Evolutionary conservation across 2,888 invertebrate species (phyloP), one percentile per base, ranked within the genome.

Genomic region (Conomelus anceps): DNA sequence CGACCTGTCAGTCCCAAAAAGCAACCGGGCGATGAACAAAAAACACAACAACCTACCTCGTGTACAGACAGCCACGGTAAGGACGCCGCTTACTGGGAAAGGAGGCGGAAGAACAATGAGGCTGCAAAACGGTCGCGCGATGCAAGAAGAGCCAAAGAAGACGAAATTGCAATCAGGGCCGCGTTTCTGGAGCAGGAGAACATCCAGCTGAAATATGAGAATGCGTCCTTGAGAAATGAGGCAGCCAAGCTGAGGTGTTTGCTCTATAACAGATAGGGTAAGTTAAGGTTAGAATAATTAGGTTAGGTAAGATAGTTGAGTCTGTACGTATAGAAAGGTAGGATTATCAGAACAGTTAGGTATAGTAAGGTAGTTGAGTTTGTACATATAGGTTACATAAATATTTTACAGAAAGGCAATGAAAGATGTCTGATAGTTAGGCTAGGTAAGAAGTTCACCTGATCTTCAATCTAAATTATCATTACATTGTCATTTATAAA

Each of bases 111-210:
- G 92, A 99, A 99, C 93, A 99, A 99, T 93, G 97, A 96, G 91
- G 99, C 99, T 0, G 99, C 99, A 0, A 99, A 99, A 93, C 95
- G 91, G 98, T 98, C 98, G 0, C 94, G 99, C 3, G 99, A 99
- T 92, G 96, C 98, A 0, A 94, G 99, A 90, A 95, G 98, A 91
- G 96, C 97, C 85, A 97, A 98, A 92, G 99, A 99, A 93, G 98
- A 98, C 91, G 98, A 98, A 92, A 96, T 98, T 88, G 98, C 98
- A 0, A 96, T 98, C 84, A 94, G 98, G 90, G 98, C 98, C 0
- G 96, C 97, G 0, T 97, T 96, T 92, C 94, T 99, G 22, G 98
- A 98, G 93, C 96, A 97, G 91, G 98, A 98, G 93, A 97, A 98
- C 93, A 94, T 96, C n/a, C 96, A 96, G 92, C 93, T 98, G 23